Conservation (phyloP, 1,140 invertebrate genomes). For the Aphidius gifuensis region DNA sequence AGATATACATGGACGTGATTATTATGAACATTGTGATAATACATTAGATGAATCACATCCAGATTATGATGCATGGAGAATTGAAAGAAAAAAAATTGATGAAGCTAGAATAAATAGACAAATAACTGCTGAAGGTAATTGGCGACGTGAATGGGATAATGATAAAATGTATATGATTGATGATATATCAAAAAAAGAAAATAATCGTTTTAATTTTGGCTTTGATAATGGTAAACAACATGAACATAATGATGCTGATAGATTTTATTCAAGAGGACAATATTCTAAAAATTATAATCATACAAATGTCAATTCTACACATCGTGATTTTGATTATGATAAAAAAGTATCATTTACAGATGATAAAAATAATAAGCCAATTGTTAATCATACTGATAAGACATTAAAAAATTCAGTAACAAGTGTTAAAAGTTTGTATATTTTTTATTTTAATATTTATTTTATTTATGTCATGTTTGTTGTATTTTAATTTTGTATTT, state of each 20-base stretch:
- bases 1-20: constrained; percentile 24
- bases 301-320: no score
- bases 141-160: constrained; percentile 56
- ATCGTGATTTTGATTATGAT: constrained; percentile 29
- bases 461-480: constrained; percentile 12
- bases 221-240: constrained; percentile 10
- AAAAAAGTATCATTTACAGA: constrained; percentile 37
- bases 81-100: constrained; percentile 53
- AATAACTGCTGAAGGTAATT: constrained; percentile 53
- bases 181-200: constrained; percentile 34
- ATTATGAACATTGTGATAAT: background rate
- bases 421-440: constrained; percentile 46
- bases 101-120: constrained; percentile 54
- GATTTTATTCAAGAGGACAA: constrained; percentile 33
- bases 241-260: background rate
- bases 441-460: background rate
- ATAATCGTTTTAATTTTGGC: constrained; percentile 9
- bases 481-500: constrained; percentile 9
- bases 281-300: constrained; percentile 20
- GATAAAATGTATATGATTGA: constrained; percentile 45
- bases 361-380: constrained; percentile 44
- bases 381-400: constrained; percentile 35
- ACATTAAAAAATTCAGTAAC: constrained; percentile 38
- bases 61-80: constrained; percentile 54
- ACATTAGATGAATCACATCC: constrained; percentile 39